phyloP scores from a whole-genome alignment of 1,140 invertebrate genomes.

The Brachionus manjavacas region DNA sequence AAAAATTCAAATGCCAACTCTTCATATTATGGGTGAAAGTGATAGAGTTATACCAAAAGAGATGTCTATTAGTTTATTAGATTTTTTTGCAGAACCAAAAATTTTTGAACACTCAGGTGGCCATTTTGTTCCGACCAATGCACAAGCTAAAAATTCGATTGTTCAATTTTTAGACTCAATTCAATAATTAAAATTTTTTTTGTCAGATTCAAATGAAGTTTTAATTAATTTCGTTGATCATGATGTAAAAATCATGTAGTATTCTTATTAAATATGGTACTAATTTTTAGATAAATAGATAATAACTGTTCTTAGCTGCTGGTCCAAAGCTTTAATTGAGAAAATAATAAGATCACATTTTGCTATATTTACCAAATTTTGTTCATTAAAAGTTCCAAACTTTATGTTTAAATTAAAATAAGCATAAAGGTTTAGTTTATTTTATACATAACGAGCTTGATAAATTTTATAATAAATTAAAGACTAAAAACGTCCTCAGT shows the following conservation, averaged over 20 bases:
- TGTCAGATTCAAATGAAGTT: background rate
- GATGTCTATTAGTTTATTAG: background rate
- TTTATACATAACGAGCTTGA: too few species aligned
- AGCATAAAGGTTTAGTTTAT: too few species aligned
- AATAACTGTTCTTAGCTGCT: background rate
- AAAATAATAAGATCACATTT: too few species aligned
- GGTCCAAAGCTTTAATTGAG: background rate
- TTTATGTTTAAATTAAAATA: too few species aligned
- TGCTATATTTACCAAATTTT: too few species aligned
- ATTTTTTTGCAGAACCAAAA: conserved; percentile 28
- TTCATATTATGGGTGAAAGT: conserved; percentile 26
- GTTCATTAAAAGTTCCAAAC: too few species aligned
- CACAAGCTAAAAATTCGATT: conserved; percentile 8
- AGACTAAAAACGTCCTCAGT: too few species aligned
- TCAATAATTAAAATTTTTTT: background rate
- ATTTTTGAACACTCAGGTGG: conserved; percentile 21
- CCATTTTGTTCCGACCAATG: conserved; percentile 30
- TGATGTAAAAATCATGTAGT: background rate
- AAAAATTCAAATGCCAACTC: conserved; percentile 11
- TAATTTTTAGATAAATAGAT: background rate
- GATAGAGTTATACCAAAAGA: conserved; percentile 30
- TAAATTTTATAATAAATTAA: too few species aligned
- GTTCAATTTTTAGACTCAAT: background rate
- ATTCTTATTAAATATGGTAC: background rate
- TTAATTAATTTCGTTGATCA: background rate